Base-by-base conservation (phyloP, 1,140 invertebrate species). In the Drosophila kohkoa region DNA sequence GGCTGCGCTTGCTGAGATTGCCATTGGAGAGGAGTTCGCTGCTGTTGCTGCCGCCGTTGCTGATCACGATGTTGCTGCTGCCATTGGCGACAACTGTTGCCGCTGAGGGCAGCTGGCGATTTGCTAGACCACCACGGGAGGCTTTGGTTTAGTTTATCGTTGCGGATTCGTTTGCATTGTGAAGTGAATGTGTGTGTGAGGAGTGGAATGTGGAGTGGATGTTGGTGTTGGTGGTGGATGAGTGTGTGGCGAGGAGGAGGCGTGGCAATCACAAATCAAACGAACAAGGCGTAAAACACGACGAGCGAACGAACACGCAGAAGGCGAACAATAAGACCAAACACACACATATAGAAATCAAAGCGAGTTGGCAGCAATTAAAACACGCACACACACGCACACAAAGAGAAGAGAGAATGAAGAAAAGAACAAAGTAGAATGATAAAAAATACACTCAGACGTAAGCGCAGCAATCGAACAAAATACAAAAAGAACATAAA, bases 41-140 rank as follows among this genome's bases (percentile, higher is more conserved):
- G 70, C 66, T 68, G 11, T 77, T 80, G 5, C 57, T 59, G 16
- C 65, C 75, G 7, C 75, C 75, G 52, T 72, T 85, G 41, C 32
- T 32, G 32, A 5, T 32, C 6, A 32, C 7, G 32, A 60, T 85
- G 51, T 57, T 66, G 35, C 32, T 72, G 67, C 48, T 64, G 5
- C 79, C 70, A 25, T 52, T 78, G 45, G 55, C 48, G 46, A 32
- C 55, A 64, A 32, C 64, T 63, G 67, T 74, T 71, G 68, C 93
- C 5, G 75, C 79, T 51, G 92, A 92, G 46, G 94, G 93, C 72
- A 94, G 77, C 80, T 94, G 93, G 62, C 94, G 91, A 86, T 94
- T 94, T 38, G 96, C 94, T 66, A 95, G 85, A 76, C 94, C 94
- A 65, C 96, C 96, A 82, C 96, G 90, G 77, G 92, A 92, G 93